Evolutionary conservation across 2,888 invertebrate genomes (phyloP).

Genomic region (Cynaeus angustus): DNA sequence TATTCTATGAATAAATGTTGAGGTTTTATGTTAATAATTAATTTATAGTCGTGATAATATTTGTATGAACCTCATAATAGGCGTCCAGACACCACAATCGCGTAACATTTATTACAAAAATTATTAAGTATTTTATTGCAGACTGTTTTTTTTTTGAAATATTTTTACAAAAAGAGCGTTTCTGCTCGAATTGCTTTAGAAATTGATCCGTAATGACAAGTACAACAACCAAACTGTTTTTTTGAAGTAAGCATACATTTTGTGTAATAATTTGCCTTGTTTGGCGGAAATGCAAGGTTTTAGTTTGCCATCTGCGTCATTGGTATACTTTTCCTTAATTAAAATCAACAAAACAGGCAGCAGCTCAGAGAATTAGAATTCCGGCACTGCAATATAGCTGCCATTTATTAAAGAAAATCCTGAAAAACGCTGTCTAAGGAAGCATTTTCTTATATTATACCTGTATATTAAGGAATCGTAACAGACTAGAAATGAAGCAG

Average conservation of each 20-base stretch:
- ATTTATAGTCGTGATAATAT: too few species aligned
- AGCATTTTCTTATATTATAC: neutral
- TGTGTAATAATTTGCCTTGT: neutral
- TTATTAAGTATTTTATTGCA: too few species aligned
- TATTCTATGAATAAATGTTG: neutral
- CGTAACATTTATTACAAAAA: too few species aligned
- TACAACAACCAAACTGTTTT: too few species aligned
- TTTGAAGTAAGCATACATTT: neutral
- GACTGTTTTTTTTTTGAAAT: too few species aligned
- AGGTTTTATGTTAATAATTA: too few species aligned
- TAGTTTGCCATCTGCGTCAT: conserved; percentile 1
- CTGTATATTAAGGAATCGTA: neutral
- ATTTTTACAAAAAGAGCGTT: too few species aligned
- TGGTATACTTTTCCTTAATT: conserved; percentile 30
- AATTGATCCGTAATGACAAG: too few species aligned
- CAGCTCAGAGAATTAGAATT: conserved; percentile 5
- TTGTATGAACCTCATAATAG: too few species aligned
- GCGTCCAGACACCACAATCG: too few species aligned
- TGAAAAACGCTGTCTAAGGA: neutral
- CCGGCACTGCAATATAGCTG: neutral
- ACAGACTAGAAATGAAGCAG: neutral
- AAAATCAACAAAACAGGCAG: conserved; percentile 25
- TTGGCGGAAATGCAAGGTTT: neutral
- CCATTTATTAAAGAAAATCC: neutral
- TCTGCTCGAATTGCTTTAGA: too few species aligned